A percentile compares a stretch with the other conserved stretches of the same genome.
Evolutionary conservation across 1,140 invertebrate species (phyloP).

Genomic region (Neodiprion fabricii): DNA sequence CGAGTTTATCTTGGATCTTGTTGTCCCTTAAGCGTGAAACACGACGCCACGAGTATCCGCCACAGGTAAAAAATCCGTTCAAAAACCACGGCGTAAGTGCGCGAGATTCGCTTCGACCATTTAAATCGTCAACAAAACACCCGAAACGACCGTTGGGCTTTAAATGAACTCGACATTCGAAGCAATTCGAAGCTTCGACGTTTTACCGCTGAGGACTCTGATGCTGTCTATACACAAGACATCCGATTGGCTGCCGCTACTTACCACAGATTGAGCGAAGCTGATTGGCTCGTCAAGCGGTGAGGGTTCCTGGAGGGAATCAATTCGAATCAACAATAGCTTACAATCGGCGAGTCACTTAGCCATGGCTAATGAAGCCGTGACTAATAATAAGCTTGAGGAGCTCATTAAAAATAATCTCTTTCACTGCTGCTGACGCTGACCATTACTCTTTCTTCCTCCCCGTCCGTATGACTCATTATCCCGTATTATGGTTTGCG

Average conservation of each 20-base stretch:
- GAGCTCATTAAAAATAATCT: too few species aligned
- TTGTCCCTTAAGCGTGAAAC: too few species aligned
- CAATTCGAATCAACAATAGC: neutral
- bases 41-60: too few species aligned
- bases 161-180: neutral
- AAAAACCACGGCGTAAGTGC: too few species aligned
- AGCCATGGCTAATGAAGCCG: neutral
- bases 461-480: too few species aligned
- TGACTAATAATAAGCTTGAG: neutral
- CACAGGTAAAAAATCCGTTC: too few species aligned
- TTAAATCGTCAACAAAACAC: neutral
- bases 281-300: neutral
- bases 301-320: neutral
- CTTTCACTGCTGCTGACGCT: too few species aligned
- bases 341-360: neutral
- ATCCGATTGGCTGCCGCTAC: too few species aligned
- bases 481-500: too few species aligned
- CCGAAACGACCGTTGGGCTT: neutral
- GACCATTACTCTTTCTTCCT: too few species aligned
- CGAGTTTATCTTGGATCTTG: too few species aligned
- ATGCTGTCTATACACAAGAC: neutral
- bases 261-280: neutral
- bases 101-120: neutral
- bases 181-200: neutral
- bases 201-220: neutral